Base-by-base conservation (phyloP, 2,113 vertebrate genomes). In the Fukomys damarensis region DNA sequence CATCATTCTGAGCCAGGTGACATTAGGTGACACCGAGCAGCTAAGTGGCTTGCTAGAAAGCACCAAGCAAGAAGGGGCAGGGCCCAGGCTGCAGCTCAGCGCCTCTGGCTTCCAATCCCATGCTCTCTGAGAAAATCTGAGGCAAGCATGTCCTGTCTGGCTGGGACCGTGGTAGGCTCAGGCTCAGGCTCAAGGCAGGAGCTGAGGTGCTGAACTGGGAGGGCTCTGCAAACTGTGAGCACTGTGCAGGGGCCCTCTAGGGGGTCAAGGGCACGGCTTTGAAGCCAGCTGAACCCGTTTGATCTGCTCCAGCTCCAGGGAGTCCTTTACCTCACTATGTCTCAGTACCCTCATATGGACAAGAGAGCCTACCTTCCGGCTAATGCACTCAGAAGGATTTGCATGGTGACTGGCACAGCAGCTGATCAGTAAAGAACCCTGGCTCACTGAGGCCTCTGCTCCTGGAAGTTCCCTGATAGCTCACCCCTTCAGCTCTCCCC, bases 191-290 rank as follows among this genome's bases (percentile, higher is more conserved):
- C 9, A 10, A 32, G 86, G 35, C 49, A 49, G 14, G 14, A 70
- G 2, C 41, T 4, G 61, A 84, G 41, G 32, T 17, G 61, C 49
- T 30, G 59, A 46, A 6, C 0, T 3, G 30, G 56, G 49, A 20
- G 54, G n/a, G n/a, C 52, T n/a, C 38, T 7, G 1, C n/a, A 76
- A 13, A 81, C 49, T 22, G 28, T 16, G 19, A 28, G 46, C 14
- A 2, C 43, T 24, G 3, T 8, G 46, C 20, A 7, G 0, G 0
- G n/a, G 88, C 9, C 43, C 63, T 3, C 4, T 3, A 13, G 32
- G 14, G 0, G 46, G 49, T 30, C 66, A 32, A 46, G 4, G n/a
- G 38, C 49, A 56, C 0, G 2, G 49, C 74, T 93, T 59, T 63
- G n/a, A 58, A 70, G 46, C 43, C 38, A 19, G 35, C 81, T 38